Evolutionary conservation across 2,888 invertebrate species (phyloP).

Genomic region (Amphipyra berbera): DNA sequence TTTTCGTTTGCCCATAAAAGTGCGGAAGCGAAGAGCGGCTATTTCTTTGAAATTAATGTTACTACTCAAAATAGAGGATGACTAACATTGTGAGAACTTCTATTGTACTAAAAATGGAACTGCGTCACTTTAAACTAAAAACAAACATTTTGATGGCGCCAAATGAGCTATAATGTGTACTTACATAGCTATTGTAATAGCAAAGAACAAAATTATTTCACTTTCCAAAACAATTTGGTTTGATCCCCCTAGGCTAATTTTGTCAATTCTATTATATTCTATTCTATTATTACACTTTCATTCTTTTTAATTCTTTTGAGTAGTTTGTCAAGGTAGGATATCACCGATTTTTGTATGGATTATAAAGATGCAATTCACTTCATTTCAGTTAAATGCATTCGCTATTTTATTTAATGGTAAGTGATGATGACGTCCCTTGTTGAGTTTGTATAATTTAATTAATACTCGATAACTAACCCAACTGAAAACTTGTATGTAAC

Average conservation of each 20-base stretch:
- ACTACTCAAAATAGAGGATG: constrained; percentile 47
- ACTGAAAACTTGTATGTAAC: too few species aligned
- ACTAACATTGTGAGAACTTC: constrained; percentile 56
- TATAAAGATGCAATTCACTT: too few species aligned
- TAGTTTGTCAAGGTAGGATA: too few species aligned
- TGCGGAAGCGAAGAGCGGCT: constrained; percentile 26
- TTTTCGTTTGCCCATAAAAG: constrained; percentile 25
- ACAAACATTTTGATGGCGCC: constrained; percentile 59
- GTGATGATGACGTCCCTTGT: too few species aligned
- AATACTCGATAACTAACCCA: too few species aligned
- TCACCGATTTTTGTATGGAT: too few species aligned
- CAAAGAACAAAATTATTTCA: constrained; percentile 31
- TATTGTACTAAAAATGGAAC: constrained; percentile 65
- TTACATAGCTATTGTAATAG: constrained; percentile 39
- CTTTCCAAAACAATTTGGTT: constrained; percentile 48
- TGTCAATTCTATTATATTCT: too few species aligned
- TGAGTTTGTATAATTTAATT: too few species aligned
- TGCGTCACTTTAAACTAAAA: constrained; percentile 61
- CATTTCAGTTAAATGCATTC: too few species aligned
- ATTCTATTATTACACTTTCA: background rate
- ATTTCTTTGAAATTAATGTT: constrained; percentile 45
- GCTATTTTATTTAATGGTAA: too few species aligned
- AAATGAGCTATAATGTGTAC: constrained; percentile 50
- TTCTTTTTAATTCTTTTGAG: too few species aligned
- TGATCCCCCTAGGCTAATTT: constrained; percentile 16